Percentiles rank a stretch among this genome's conserved stretches.
phyloP scores from a whole-genome alignment of 2,113 vertebrate genomes.

The Prionailurus bengalensis region DNA sequence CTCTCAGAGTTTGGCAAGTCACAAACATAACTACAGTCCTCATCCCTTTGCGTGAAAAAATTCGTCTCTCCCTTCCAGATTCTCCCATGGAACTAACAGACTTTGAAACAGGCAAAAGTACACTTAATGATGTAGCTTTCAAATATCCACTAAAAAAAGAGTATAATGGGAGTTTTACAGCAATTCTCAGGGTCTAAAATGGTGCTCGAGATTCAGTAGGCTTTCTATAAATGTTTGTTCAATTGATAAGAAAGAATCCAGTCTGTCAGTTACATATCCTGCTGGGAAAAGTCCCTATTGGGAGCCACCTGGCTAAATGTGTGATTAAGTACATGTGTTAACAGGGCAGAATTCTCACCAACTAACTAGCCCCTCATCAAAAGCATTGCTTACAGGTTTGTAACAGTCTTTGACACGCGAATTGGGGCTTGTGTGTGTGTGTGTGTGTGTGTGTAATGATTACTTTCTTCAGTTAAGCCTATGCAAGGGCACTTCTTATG shows the following conservation, averaged over 20 bases:
- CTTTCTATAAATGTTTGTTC: constrained; percentile 26
- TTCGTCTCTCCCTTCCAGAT: constrained; percentile 24
- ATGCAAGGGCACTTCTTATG: neutral
- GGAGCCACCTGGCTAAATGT: neutral
- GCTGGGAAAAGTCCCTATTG: neutral
- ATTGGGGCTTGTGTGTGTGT: neutral
- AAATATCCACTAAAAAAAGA: neutral
- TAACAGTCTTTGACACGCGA: neutral
- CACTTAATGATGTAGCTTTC: neutral
- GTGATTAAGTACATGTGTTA: neutral
- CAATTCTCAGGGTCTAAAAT: neutral
- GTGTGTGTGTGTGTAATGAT: neutral
- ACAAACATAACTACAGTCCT: neutral
- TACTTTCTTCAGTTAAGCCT: constrained; percentile 36
- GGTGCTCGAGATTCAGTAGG: neutral
- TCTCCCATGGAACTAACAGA: neutral
- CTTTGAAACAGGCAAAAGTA: constrained; percentile 29
- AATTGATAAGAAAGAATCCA: constrained; percentile 17
- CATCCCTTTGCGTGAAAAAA: neutral
- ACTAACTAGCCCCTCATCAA: neutral
- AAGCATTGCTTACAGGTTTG: neutral
- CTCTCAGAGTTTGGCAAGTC: neutral
- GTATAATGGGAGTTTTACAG: neutral
- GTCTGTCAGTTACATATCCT: neutral
- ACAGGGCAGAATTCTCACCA: neutral